These are phyloP conservation scores for Myodes glareolus DNA, from an alignment of 2,113 vertebrate genomes.

Conservation along the genomic window DNA sequence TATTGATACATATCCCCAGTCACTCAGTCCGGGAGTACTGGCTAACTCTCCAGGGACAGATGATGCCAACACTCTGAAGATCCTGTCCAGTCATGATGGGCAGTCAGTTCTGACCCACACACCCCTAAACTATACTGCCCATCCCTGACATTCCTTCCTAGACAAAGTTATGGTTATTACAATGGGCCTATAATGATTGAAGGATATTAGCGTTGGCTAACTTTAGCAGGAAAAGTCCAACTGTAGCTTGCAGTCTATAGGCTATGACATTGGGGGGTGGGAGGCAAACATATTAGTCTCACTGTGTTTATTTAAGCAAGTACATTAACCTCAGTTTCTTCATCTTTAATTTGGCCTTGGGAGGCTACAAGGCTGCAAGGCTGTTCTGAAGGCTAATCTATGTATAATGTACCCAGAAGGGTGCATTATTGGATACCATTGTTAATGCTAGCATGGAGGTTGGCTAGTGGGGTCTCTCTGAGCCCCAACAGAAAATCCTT, in stretches of 20 bases:
- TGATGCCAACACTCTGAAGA: not conserved
- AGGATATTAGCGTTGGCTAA: not conserved
- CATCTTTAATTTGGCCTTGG: not conserved
- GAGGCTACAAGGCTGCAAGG: not conserved
- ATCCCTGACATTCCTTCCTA: too few relatives aligned
- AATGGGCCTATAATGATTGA: accelerated
- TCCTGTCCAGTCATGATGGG: not conserved
- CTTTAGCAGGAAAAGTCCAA: not conserved
- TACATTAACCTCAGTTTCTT: not conserved
- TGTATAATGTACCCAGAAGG: accelerated
- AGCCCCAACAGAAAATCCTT: not conserved
- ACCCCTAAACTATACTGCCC: too few relatives aligned
- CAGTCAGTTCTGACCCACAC: not conserved
- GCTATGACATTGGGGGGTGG: too few relatives aligned
- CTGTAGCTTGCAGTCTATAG: not conserved
- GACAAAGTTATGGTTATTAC: not conserved
- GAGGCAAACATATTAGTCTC: accelerated
- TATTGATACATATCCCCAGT: not conserved
- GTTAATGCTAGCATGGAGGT: accelerated
- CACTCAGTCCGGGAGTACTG: not conserved
- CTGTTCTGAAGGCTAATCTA: not conserved
- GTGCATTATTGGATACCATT: not conserved
- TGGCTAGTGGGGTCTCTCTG: not conserved
- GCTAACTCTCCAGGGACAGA: not conserved
- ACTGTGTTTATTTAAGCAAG: not conserved